Evolutionary conservation across 2,113 vertebrate species (phyloP).

Genomic region (Castor canadensis): DNA sequence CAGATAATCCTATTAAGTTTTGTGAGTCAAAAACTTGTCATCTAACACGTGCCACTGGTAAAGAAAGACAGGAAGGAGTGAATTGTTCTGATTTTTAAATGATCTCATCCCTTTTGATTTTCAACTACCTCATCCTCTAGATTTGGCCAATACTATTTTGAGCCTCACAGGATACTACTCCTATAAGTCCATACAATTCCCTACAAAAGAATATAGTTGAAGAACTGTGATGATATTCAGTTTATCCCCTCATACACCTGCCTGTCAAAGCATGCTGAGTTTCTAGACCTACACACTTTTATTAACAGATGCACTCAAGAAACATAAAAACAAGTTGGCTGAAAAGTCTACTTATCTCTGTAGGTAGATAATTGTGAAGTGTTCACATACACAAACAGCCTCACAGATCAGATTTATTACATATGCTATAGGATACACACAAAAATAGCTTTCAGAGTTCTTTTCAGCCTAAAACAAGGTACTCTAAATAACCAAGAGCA

Average conservation of each 20-base stretch:
- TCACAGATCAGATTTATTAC: conserved; percentile 14
- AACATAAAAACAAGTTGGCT: conserved; percentile 8
- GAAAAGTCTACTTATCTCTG: too few species aligned
- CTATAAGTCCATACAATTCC: neutral
- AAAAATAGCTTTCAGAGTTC: neutral
- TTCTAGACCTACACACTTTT: neutral
- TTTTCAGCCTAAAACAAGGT: conserved; percentile 38
- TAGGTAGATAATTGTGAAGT: too few species aligned
- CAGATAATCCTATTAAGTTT: conserved; percentile 52
- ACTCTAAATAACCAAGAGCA: conserved; percentile 21
- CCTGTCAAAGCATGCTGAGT: neutral
- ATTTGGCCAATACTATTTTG: conserved; percentile 33
- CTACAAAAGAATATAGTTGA: neutral
- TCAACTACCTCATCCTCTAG: conserved; percentile 16
- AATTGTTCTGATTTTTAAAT: conserved; percentile 50
- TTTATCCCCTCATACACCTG: neutral
- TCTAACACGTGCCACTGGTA: conserved; percentile 21
- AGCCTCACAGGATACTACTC: neutral
- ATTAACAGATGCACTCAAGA: neutral
- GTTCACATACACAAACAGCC: neutral
- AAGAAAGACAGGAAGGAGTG: conserved; percentile 30
- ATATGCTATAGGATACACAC: neutral
- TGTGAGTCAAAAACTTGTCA: conserved; percentile 66
- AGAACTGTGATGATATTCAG: neutral
- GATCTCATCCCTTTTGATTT: neutral